Conservation (phyloP, 2,797 vertebrate genomes). For the Apogon hyalosoma region DNA sequence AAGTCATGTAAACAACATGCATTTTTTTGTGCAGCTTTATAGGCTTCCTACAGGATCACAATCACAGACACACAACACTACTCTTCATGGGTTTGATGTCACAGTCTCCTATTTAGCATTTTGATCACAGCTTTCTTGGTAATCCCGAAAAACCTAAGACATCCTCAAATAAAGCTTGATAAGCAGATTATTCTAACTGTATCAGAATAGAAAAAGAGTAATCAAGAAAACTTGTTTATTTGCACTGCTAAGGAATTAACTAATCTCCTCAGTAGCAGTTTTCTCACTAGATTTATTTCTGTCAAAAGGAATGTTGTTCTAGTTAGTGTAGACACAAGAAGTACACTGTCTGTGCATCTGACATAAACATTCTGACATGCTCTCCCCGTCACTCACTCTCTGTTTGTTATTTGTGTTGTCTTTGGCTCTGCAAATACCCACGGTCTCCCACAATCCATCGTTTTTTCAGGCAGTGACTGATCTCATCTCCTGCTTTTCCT, state of each 20-base stretch:
- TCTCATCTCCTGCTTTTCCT: conserved; percentile 20
- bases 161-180: conserved; percentile 16
- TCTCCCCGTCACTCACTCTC: conserved; percentile 26
- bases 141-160: not conserved
- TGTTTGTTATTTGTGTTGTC: conserved; percentile 42
- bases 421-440: conserved; percentile 38
- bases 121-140: not conserved
- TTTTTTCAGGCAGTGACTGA: conserved; percentile 36
- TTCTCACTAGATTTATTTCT: conserved; percentile 6
- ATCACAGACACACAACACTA: not conserved
- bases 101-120: conserved; percentile 2
- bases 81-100: not conserved
- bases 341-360: not conserved
- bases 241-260: conserved; percentile 4
- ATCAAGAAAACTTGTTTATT: conserved; percentile 24
- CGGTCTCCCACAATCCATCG: conserved; percentile 38
- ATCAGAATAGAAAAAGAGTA: not conserved
- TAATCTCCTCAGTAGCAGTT: conserved; percentile 10
- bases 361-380: conserved; percentile 28
- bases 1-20: no score
- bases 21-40: no score
- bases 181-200: conserved; percentile 30
- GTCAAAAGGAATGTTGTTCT: conserved; percentile 8
- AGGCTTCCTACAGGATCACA: not conserved
- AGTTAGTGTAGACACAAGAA: not conserved